Evolutionary conservation across 2,888 invertebrate species (phyloP).

Genomic region (Metalampra italica): DNA sequence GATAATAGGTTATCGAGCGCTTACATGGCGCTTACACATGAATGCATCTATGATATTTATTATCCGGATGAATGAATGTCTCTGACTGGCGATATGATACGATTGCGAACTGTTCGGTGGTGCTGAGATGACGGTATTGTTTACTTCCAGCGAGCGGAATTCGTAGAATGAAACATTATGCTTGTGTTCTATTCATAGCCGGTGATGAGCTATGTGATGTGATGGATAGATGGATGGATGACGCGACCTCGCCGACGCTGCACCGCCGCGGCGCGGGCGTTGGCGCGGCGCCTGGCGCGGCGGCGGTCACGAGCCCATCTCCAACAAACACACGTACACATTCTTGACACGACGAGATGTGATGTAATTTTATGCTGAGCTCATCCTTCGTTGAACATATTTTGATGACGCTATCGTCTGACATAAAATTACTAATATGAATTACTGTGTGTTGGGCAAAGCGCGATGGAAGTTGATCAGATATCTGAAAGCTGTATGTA

Average conservation of each 20-base stretch:
- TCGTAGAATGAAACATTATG: slow-evolving; percentile 64
- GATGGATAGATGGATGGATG: slow-evolving; percentile 72
- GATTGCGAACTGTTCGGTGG: slow-evolving; percentile 25
- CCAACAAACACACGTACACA: slow-evolving; percentile 1
- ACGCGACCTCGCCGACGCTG: slow-evolving; percentile 56
- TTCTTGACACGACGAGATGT: no score
- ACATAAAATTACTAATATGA: slow-evolving; percentile 37
- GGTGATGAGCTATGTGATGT: slow-evolving; percentile 61
- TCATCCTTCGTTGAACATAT: slow-evolving; percentile 2
- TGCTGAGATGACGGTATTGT: slow-evolving; percentile 47
- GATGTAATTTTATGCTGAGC: slow-evolving; percentile 51
- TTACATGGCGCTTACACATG: slow-evolving; percentile 32
- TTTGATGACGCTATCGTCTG: slow-evolving; percentile 19
- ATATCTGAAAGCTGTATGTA: no score
- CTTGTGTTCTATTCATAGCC: slow-evolving; percentile 63
- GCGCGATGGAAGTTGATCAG: no score
- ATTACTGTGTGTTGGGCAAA: not conserved
- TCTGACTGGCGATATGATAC: slow-evolving; percentile 26
- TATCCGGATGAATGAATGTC: slow-evolving; percentile 42
- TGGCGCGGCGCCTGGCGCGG: slow-evolving; percentile 24
- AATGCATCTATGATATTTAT: slow-evolving; percentile 33
- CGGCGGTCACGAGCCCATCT: slow-evolving; percentile 16
- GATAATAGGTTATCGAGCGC: slow-evolving; percentile 56
- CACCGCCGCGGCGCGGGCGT: slow-evolving; percentile 11
- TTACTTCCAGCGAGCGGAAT: slow-evolving; percentile 59